phyloP scores from a whole-genome alignment of 2,797 vertebrate genomes.

The Lacerta viridis region DNA sequence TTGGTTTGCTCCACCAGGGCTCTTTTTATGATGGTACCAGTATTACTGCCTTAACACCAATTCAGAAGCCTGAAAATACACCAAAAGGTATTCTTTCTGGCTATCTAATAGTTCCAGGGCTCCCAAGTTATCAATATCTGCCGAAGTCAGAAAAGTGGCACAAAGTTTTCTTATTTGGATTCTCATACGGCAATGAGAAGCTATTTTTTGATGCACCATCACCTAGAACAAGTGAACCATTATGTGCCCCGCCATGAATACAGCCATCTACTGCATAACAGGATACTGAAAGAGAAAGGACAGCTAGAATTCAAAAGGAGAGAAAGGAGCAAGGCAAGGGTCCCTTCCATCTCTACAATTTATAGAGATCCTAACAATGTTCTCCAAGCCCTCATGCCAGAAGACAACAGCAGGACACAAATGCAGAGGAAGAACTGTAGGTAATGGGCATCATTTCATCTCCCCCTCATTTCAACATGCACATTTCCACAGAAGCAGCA shows the following conservation, averaged over 20 bases:
- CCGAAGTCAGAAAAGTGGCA: too few species aligned
- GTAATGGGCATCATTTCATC: conserved; percentile 14
- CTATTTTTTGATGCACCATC: too few species aligned
- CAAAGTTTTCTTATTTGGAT: too few species aligned
- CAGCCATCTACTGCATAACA: conserved; percentile 4
- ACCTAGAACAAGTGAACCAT: conserved; percentile 6
- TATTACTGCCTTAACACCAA: too few species aligned
- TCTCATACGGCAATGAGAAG: too few species aligned
- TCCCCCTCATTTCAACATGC: not conserved
- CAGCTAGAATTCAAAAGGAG: conserved; percentile 1
- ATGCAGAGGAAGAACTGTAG: not conserved
- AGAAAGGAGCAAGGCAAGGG: not conserved
- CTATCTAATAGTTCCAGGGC: too few species aligned
- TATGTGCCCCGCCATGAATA: not conserved
- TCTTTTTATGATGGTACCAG: too few species aligned
- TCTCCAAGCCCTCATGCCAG: not conserved
- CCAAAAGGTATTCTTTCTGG: too few species aligned
- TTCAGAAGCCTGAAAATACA: too few species aligned
- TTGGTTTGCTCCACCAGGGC: too few species aligned
- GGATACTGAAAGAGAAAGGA: fast-evolving
- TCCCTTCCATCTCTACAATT: not conserved
- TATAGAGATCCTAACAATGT: not conserved
- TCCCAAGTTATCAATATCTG: too few species aligned
- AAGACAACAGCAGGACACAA: not conserved
- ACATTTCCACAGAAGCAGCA: conserved; percentile 34